These are phyloP conservation scores for Otis tarda DNA, from an alignment of 2,113 vertebrate species.

Conservation along the genomic window DNA sequence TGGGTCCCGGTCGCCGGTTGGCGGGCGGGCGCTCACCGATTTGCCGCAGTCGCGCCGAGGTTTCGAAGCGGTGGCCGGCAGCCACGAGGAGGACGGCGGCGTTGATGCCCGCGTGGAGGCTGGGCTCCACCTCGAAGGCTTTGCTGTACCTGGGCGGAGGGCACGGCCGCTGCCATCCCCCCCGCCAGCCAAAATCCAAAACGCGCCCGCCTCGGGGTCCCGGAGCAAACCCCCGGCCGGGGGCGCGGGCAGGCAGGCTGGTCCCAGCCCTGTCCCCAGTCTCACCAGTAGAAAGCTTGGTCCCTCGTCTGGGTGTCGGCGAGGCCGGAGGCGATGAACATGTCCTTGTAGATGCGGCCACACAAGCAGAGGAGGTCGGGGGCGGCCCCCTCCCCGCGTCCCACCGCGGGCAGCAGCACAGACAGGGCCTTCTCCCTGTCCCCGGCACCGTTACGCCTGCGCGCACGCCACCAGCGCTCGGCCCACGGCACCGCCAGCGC, in stretches of 20 bases:
- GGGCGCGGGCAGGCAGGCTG: neutral
- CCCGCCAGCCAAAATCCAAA: neutral
- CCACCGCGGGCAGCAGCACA: constrained; percentile 81
- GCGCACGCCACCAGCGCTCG: rapidly evolving
- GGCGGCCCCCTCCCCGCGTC: constrained; percentile 64
- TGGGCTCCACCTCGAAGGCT: constrained; percentile 86
- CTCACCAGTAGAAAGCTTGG: constrained; percentile 85
- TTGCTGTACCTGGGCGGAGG: constrained; percentile 84
- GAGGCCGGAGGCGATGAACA: constrained; percentile 85
- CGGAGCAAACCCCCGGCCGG: rapidly evolving
- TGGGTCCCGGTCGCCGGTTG: rapidly evolving
- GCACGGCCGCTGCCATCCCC: neutral
- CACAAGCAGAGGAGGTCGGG: constrained; percentile 91
- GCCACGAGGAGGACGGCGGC: constrained; percentile 85
- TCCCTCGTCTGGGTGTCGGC: constrained; percentile 75
- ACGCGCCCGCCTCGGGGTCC: rapidly evolving
- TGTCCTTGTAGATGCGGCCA: constrained; percentile 92
- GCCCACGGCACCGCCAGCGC: neutral
- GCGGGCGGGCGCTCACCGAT: constrained; percentile 71
- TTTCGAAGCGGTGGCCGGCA: constrained; percentile 83
- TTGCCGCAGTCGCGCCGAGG: constrained; percentile 83
- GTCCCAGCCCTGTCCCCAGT: neutral
- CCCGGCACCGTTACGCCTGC: constrained; percentile 83
- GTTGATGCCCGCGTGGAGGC: constrained; percentile 88
- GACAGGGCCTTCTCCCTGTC: constrained; percentile 86